Base-by-base conservation (phyloP, 2,113 vertebrate species). In the Pterocles gutturalis region DNA sequence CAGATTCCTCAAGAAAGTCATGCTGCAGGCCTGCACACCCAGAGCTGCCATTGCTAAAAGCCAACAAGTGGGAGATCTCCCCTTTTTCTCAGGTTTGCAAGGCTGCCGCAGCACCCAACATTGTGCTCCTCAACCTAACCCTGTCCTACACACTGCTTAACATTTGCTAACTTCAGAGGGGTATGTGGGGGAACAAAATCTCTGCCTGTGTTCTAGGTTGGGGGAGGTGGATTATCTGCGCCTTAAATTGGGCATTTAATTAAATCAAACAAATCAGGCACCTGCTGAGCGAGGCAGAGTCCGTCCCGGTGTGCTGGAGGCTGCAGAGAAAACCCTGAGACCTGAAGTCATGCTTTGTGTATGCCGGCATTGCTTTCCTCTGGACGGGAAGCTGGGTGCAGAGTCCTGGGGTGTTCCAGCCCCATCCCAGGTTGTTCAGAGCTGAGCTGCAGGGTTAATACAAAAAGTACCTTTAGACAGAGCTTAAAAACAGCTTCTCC, bases 401-500 rank as follows among this genome's bases (percentile, higher is more conserved):
- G 67, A 34, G 51, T 83, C 49, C 31, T 34, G 38, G 22, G 48
- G 29, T 0, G 0, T 60, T 71, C n/a, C 66, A 85, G 33, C 14
- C 15, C 28, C 20, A 51, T 72, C 18, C 14, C 0, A 0, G 14
- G 22, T 29, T 66, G 79, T 79, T 46, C 36, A 62, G 62, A 66
- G 41, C 2, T 19, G 11, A 80, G 49, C 53, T 90, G 67, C 0
- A 3, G 34, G 29, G 22, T 85, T 87, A 43, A 66, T 22, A 86
- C 4, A 86, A 72, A 83, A 76, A 46, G 8, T 17, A 18, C 31
- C 9, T 78, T 81, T 66, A 86, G 49, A 54, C 34, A 70, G 7
- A 73, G 26, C 26, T 93, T 72, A 69, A 80, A 58, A 33, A 51
- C 66, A 88, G 12, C 49, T 80, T 77, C 46, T 53, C 29, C 86